A percentile compares a stretch with the other conserved stretches of the same genome.
Conservation (phyloP, 2,113 vertebrate genomes). For the Phrynosoma platyrhinos region DNA sequence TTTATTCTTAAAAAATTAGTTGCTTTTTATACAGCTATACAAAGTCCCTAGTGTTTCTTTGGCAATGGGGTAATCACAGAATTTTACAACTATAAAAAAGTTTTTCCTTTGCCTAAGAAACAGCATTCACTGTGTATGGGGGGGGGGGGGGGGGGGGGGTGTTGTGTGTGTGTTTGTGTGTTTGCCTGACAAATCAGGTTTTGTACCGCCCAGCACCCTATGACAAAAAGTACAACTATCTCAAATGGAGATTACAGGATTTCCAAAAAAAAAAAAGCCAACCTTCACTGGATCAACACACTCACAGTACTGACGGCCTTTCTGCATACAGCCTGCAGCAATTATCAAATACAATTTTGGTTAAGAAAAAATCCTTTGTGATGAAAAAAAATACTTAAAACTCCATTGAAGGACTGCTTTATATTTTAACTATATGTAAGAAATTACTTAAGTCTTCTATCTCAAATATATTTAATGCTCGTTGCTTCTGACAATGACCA, state of each 20-base stretch:
- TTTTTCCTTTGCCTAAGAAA: constrained; percentile 85
- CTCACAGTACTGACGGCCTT: constrained; percentile 91
- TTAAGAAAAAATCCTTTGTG: constrained; percentile 84
- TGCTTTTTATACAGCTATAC: constrained; percentile 88
- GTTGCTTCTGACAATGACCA: constrained; percentile 79
- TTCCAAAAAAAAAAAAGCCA: constrained; percentile 76
- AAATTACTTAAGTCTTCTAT: constrained; percentile 82
- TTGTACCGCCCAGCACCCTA: constrained; percentile 82
- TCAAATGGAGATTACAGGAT: constrained; percentile 81
- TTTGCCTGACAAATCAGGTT: constrained; percentile 78
- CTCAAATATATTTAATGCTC: constrained; percentile 85
- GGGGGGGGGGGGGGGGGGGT: too few relatives aligned
- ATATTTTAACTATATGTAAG: constrained; percentile 83
- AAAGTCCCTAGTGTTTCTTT: constrained; percentile 86
- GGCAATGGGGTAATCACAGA: constrained; percentile 86
- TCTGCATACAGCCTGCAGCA: constrained; percentile 82
- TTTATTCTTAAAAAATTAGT: constrained; percentile 88
- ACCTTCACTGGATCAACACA: constrained; percentile 86
- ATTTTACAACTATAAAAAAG: constrained; percentile 87
- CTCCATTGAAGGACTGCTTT: constrained; percentile 83
- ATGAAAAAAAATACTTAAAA: constrained; percentile 92
- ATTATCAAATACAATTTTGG: constrained; percentile 86
- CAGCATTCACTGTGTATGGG: constrained; percentile 79
- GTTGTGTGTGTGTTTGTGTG: constrained; percentile 60
- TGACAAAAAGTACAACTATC: constrained; percentile 78